These are phyloP conservation scores for Halichondria panicea DNA, from an alignment of 37 sponge, comb jelly and placozoan species.

Conservation along the genomic window DNA sequence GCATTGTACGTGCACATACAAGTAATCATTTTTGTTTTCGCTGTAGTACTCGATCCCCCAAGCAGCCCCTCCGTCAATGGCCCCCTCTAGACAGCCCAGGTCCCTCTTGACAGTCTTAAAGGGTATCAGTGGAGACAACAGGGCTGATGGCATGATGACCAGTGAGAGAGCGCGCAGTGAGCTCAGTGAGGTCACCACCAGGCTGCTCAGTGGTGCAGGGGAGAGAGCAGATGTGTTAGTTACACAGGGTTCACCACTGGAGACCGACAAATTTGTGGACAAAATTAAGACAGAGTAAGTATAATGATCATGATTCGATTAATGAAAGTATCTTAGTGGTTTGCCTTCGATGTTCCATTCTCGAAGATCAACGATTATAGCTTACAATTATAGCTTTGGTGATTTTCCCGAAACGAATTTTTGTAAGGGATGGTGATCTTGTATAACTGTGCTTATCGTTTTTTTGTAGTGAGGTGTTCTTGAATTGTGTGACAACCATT, in stretches of 20 bases:
- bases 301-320: no score
- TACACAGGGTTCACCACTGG: not conserved
- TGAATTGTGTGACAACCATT: not conserved
- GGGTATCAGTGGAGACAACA: not conserved
- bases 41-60: no score
- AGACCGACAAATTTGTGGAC: not conserved
- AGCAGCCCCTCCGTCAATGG: not conserved
- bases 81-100: slow-evolving; percentile 14
- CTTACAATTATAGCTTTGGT: no score
- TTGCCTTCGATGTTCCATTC: no score
- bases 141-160: not conserved
- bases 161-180: slow-evolving; percentile 7
- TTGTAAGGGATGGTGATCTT: no score
- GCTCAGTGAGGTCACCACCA: not conserved
- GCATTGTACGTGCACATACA: no score
- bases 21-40: no score
- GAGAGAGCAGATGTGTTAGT: not conserved
- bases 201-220: not conserved
- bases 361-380: no score
- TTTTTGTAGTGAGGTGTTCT: slow-evolving; percentile 12
- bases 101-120: slow-evolving; percentile 7
- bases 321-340: no score
- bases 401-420: no score
- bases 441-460: no score
- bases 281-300: slow-evolving; percentile 22